Percentiles rank a stretch among this genome's conserved stretches.
Conservation (phyloP, 1,140 invertebrate species). For the Chrysomallon squamiferum region DNA sequence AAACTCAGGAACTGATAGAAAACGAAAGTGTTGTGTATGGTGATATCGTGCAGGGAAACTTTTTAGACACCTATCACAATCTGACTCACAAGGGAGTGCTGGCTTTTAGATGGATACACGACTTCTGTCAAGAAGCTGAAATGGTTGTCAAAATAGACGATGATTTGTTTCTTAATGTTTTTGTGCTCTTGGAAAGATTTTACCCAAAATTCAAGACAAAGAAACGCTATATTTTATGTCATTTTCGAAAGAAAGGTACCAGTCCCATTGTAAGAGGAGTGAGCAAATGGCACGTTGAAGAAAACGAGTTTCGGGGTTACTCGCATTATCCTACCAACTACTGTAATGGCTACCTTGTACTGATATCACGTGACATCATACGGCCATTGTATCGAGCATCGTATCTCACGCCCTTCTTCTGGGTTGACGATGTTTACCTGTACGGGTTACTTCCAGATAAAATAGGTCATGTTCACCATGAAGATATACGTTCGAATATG, state of each 20-base stretch:
- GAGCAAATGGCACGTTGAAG: slow-evolving; percentile 61
- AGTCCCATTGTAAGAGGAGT: slow-evolving; percentile 41
- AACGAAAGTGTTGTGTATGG: slow-evolving; percentile 43
- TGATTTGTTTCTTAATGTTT: slow-evolving; percentile 78
- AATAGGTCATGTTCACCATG: slow-evolving; percentile 19
- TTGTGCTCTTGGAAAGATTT: slow-evolving; percentile 37
- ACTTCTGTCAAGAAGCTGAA: slow-evolving; percentile 70
- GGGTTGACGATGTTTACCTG: slow-evolving; percentile 62
- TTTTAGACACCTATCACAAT: slow-evolving; percentile 44
- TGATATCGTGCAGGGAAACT: slow-evolving; percentile 54
- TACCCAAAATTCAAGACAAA: slow-evolving; percentile 21
- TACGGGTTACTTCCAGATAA: slow-evolving; percentile 54
- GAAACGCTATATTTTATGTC: slow-evolving; percentile 25
- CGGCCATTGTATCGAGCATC: slow-evolving; percentile 50
- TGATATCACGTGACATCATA: slow-evolving; percentile 59
- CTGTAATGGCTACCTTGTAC: slow-evolving; percentile 62
- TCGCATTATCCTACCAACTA: slow-evolving; percentile 46
- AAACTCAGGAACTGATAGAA: slow-evolving; percentile 24
- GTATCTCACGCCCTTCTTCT: slow-evolving; percentile 40
- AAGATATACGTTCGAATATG: slow-evolving; percentile 22
- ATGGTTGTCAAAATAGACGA: slow-evolving; percentile 90
- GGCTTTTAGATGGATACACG: slow-evolving; percentile 79
- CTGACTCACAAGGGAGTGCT: slow-evolving; percentile 72
- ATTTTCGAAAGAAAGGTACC: slow-evolving; percentile 16
- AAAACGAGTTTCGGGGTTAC: slow-evolving; percentile 46